Conservation (phyloP, 2,797 vertebrate species). For the Chanos chanos region DNA sequence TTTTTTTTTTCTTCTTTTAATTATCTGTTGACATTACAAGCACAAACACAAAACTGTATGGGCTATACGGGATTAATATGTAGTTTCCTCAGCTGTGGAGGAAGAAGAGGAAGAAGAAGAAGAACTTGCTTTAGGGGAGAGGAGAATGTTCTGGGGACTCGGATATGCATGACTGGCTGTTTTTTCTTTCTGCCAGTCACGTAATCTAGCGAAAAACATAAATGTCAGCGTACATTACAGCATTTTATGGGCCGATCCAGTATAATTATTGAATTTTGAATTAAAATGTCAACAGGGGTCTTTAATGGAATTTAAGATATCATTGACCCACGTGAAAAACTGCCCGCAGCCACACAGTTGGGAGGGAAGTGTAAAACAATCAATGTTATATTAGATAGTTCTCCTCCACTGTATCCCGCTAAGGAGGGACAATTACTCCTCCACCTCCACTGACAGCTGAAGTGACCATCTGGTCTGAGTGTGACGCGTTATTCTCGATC, state of each 20-base stretch:
- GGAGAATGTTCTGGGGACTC: conserved; percentile 4
- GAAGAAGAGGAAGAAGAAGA: too few relatives aligned
- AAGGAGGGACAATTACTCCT: not conserved
- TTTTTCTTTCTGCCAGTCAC: conserved; percentile 4
- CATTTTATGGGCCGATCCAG: conserved; percentile 14
- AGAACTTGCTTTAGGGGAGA: not conserved
- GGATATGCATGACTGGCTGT: not conserved
- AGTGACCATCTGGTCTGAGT: too few relatives aligned
- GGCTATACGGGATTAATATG: conserved; percentile 18
- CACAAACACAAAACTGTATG: conserved; percentile 22
- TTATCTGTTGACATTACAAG: conserved; percentile 18
- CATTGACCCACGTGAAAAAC: conserved; percentile 1
- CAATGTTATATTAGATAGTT: not conserved
- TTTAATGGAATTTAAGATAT: conserved; percentile 27
- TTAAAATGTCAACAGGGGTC: conserved; percentile 13
- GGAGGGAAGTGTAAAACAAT: not conserved
- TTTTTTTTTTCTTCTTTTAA: conserved; percentile 8
- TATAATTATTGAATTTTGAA: conserved; percentile 28
- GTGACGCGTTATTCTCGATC: too few relatives aligned
- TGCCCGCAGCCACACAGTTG: not conserved
- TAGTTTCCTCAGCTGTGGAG: conserved; percentile 1
- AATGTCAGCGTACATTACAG: conserved; percentile 8
- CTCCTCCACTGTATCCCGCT: not conserved
- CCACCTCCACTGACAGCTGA: too few relatives aligned
- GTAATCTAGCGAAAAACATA: conserved; percentile 6